phyloP scores from a whole-genome alignment of 1,140 invertebrate species.

The Spodoptera frugiperda region DNA sequence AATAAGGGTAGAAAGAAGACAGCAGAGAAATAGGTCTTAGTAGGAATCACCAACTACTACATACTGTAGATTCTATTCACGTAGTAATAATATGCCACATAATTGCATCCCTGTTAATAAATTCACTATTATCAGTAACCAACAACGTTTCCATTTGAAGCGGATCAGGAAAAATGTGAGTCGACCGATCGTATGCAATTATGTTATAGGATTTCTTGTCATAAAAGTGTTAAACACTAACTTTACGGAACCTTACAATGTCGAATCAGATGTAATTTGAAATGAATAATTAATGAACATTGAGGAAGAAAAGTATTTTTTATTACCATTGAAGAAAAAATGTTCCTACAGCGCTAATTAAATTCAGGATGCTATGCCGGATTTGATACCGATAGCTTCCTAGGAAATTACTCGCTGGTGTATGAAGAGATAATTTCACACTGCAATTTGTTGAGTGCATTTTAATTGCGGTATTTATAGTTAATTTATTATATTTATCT shows the following conservation, averaged over 20 bases:
- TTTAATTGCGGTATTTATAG: background rate
- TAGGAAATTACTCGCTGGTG: constrained; percentile 3
- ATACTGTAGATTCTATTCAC: too few relatives aligned
- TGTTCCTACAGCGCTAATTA: constrained; percentile 4
- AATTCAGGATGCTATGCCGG: constrained; percentile 31
- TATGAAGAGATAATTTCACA: constrained; percentile 2
- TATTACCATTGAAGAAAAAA: constrained; percentile 23
- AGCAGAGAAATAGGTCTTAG: too few relatives aligned
- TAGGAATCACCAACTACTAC: too few relatives aligned
- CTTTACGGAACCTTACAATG: constrained; percentile 8
- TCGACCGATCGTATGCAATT: background rate
- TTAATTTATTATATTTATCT: background rate
- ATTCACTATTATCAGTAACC: background rate
- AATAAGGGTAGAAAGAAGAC: too few relatives aligned
- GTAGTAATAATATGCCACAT: too few relatives aligned
- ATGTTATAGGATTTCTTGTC: background rate
- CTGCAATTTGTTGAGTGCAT: constrained; percentile 11
- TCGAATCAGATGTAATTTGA: constrained; percentile 31
- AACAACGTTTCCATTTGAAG: background rate
- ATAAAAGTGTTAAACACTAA: constrained; percentile 14
- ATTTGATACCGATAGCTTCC: constrained; percentile 21
- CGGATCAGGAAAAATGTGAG: constrained; percentile 13
- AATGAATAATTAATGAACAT: constrained; percentile 19
- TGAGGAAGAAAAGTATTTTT: constrained; percentile 40
- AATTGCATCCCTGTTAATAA: too few relatives aligned